Evolutionary conservation across 2,888 invertebrate genomes (phyloP).

Genomic region (Habroteleia sp.): DNA sequence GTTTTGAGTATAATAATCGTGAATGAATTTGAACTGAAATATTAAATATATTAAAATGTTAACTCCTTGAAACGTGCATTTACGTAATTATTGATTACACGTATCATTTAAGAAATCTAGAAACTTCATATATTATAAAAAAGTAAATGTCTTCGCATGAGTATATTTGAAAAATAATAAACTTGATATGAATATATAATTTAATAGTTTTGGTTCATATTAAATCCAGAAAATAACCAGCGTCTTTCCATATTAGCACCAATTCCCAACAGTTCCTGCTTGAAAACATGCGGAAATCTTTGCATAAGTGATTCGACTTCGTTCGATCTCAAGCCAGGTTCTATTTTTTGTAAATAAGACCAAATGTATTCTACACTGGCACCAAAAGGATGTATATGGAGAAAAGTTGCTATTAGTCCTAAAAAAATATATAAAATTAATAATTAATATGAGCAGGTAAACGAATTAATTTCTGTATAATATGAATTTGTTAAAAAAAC

Average conservation of each 20-base stretch:
- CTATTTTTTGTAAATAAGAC: conserved; percentile 93
- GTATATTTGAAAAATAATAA: conserved; percentile 5
- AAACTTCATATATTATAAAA: conserved; percentile 36
- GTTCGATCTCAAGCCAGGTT: conserved; percentile 86
- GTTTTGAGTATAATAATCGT: too few species aligned
- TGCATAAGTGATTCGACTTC: conserved; percentile 90
- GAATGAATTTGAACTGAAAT: too few species aligned
- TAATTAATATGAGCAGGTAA: too few species aligned
- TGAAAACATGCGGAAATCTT: conserved; percentile 90
- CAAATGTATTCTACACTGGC: conserved; percentile 94
- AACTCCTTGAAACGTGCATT: conserved; percentile 7
- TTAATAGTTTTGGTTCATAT: conserved; percentile 74
- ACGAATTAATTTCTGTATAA: too few species aligned
- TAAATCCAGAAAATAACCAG: conserved; percentile 92
- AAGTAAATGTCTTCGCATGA: conserved; percentile 40
- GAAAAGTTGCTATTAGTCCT: conserved; percentile 92
- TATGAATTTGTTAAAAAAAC: too few species aligned
- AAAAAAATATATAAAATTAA: conserved; percentile 23
- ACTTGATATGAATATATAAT: not conserved
- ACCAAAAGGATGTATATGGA: conserved; percentile 96
- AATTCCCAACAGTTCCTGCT: conserved; percentile 89
- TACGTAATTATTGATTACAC: conserved; percentile 25
- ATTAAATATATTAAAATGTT: not conserved
- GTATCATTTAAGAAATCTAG: conserved; percentile 32
- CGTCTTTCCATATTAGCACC: conserved; percentile 92